Percentiles rank a stretch among this genome's conserved stretches.
These are phyloP conservation scores for Odontomachus brunneus DNA, from an alignment of 1,140 invertebrate species.

Conservation along the genomic window DNA sequence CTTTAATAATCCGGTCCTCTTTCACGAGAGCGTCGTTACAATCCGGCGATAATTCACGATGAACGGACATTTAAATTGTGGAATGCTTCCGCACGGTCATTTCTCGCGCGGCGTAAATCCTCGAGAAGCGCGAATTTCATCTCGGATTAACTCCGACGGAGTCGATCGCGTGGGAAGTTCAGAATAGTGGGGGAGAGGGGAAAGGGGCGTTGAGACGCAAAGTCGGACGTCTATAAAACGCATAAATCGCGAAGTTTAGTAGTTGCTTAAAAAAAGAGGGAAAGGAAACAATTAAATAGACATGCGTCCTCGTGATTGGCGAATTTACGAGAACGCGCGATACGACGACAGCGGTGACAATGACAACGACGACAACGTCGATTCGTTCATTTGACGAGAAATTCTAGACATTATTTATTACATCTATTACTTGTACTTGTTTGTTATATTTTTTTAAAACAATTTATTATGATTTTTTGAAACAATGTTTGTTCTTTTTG, in stretches of 20 bases:
- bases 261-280: not conserved
- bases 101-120: conserved; percentile 5
- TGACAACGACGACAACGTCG: not conserved
- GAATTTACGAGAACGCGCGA: not conserved
- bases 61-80: not conserved
- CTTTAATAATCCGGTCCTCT: conserved; percentile 11
- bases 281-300: not conserved
- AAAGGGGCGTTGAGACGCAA: not conserved
- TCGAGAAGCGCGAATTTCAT: conserved; percentile 6
- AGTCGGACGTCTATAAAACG: not conserved
- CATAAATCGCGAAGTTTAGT: conserved; percentile 4
- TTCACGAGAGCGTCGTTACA: not conserved
- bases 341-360: too few relatives aligned
- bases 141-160: not conserved
- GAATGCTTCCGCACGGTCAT: not conserved
- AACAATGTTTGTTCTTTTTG: too few relatives aligned
- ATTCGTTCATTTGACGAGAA: not conserved
- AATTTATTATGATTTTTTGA: too few relatives aligned
- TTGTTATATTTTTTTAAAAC: too few relatives aligned
- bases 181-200: too few relatives aligned
- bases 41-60: not conserved
- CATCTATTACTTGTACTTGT: too few relatives aligned
- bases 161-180: too few relatives aligned
- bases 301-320: not conserved
- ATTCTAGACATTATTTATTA: too few relatives aligned